Evolutionary conservation across 2,888 invertebrate species (phyloP), one percentile per base, ranked within the genome.

Genomic region (Notodonta dromedarius): DNA sequence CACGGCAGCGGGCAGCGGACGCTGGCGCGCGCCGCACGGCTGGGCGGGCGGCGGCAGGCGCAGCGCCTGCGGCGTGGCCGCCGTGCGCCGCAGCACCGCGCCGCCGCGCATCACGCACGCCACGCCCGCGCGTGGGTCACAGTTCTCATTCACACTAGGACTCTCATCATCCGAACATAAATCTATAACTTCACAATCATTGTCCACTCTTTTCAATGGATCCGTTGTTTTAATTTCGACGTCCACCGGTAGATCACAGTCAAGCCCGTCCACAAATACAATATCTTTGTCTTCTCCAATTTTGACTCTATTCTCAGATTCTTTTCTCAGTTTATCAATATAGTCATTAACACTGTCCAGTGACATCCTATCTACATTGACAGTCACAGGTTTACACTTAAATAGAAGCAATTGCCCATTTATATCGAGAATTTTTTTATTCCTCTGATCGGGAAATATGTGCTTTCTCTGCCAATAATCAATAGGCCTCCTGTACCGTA

Each of bases 91-190:
- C 61, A 90, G 71, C 61, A 91, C 87, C 11, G 90, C 88, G 12
- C 89, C 88, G 2, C 90, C 89, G 42, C 88, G 83, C 88, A 91
- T 86, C 63, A 91, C 88, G 67, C 91, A 90, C 11, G 91, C 77
- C 64, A 91, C 84, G 8, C 88, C 91, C 13, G 81, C 90, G 35
- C 88, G 86, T 11, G 92, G 93, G 73, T 91, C 93, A 79, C 87
- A 89, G 70, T 93, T 93, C 73, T 93, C 92, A 69, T 92, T 92
- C 9, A 82, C 89, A 78, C 83, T 84, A 52, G 85, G 73, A 71
- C 80, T 82, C 65, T 96, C 96, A 73, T 96, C 96, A 62, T 96
- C 96, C 2, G 96, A 96, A 84, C 96, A 96, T 79, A 96, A 92
- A 82, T 96, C 95, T 73, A 96, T 96, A 81, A 95, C 94, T 78